Base-by-base conservation (phyloP, 30 jellyfish, hydroid and myxozoan genomes). In the Aurelia sp. region DNA sequence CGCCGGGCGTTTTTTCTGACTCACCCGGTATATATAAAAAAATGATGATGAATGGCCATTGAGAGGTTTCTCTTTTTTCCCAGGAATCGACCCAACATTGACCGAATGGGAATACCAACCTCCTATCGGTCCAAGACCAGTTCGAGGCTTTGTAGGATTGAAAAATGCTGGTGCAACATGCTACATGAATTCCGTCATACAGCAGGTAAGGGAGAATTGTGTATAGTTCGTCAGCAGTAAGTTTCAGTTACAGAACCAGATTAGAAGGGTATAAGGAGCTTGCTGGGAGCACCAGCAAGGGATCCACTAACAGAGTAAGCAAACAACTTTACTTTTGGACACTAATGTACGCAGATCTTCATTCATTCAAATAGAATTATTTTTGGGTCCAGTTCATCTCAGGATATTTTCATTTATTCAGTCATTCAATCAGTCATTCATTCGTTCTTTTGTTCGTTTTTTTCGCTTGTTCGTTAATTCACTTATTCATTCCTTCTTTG, bases 111-210 rank as follows among this genome's bases (percentile, higher is more conserved):
- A 92, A 72, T 92, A 87, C 67, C 98, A 92, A 82, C 98, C 98
- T 13, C 98, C 97, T 12, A 82, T 92, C 47, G 98, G 98, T 30
- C 97, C 98, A 53, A 79, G 98, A 37, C 97, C 96, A 2, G 88
- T 74, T 22, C 84, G 87, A 21, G 98, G 98, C 18, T 92, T 76
- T 68, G 98, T 92, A 18, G 98, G 98, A 9, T 74, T 92, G 92
- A 92, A 92, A 78, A 92, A 92, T 66, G 98, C 98, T 15, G 98
- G 98, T 17, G 98, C 98, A 5, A 92, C 98, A 20, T 92, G 98
- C 62, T 92, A 92, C 90, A 92, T 92, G 98, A 92, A 92, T 55
- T 92, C 98, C 3, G 98, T 92, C 59, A 72, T 92, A 22, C 98
- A 92, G 66, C 98, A 92, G 98, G 98, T 92, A 64, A 76, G 73